Base-by-base conservation (phyloP, 2,113 vertebrate genomes). In the Notarius quadriscutis region DNA sequence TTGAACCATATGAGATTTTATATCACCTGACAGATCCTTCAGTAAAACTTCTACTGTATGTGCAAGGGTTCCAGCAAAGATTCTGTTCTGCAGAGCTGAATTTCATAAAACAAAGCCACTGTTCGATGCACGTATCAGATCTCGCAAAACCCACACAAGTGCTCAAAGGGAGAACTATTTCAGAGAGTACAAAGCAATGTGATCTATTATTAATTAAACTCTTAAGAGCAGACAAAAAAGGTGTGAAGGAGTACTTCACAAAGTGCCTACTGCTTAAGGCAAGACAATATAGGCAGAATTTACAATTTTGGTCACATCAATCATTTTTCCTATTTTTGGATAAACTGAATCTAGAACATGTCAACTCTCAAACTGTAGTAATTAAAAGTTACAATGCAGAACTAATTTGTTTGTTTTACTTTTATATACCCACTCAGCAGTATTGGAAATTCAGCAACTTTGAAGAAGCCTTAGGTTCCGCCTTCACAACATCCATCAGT, bases 161-260 rank as follows among this genome's bases (percentile, higher is more conserved):
- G 48, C 72, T 77, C 30, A 10, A 62, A 86, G 18, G 58, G 55
- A 67, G 60, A 55, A 15, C 50, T 50, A 86, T 65, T 51, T 50
- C 60, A 79, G 34, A 79, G 30, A 34, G 50, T 10, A 51, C 17
- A 14, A 53, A 62, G 41, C 0, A 10, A 84, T 57, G 67, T 85
- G 69, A 48, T 67, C 27, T 51, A 57, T 48, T 71, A 55, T 63
- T 79, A 74, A 86, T 79, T 86, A 50, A 48, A 48, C 63, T n/a
- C 20, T 41, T 67, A 86, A 71, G 77, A 30, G 53, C 63, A 81
- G 62, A 81, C 34, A 81, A 53, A 55, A 77, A 81, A 80, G 41
- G n/a, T 63, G 17, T 22, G 62, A 53, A 62, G 25, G 1, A 79
- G 30, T 58, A 60, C 20, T 18, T 69, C 27, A 55, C 50, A 80